Evolutionary conservation across 2,888 invertebrate genomes (phyloP), one percentile per base, ranked within the genome.

Genomic region (Myopa tessellatipennis): DNA sequence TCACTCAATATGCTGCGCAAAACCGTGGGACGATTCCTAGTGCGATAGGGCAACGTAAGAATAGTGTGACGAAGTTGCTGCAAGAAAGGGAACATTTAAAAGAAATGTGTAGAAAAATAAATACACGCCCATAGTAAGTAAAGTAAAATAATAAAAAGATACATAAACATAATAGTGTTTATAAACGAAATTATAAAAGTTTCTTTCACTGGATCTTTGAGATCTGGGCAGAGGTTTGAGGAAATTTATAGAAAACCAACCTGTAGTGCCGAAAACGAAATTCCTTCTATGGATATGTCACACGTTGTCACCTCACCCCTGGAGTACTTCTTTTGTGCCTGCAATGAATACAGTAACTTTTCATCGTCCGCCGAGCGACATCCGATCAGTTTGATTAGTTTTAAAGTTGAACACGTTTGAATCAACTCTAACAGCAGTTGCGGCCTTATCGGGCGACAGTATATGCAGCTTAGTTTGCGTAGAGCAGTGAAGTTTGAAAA

Each of bases 201-300:
- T 63, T 4, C 7, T 63, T 34, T 10, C 26, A 50, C 8, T 50
- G 8, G 14, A 14, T 50, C 50, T 50, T 50, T 50, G 8, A 50
- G 14, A 50, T 10, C 50, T 1, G 8, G 26, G 26, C 8, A 50
- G 50, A 50, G 14, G 50, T 50, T 50, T 8, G 50, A 10, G 8
- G 14, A 50, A 50, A 50, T 50, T 1, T 10, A 14, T 50, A 50
- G 8, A 26, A 26, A 16, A 14, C 63, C 34, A n/a, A 79, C 77
- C 77, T 76, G 70, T 12, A 79, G 50, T 4, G n/a, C 38, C 7
- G 26, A 1, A 63, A 50, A 50, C 4, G 77, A n/a, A n/a, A 75
- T 61, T 26, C 79, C 79, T 40, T 78, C 78, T 60, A 80, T 75
- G 58, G 50, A 10, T 34, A 80, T 68, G 18, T 72, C 45, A 55